Conservation (phyloP, 2,888 invertebrate genomes). For the Eristalinus aeneus region DNA sequence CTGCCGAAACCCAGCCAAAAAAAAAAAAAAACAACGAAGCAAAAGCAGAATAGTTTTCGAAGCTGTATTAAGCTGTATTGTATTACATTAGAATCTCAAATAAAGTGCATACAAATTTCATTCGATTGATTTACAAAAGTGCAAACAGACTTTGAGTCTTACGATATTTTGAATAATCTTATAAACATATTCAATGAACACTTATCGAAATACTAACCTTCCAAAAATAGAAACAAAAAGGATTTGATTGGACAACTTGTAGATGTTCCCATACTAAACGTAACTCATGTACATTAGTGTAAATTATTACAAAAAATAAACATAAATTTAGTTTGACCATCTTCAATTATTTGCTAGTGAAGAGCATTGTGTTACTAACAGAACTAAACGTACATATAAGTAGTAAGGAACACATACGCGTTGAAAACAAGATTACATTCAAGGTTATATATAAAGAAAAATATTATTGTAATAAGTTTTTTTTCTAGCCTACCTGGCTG, state of each 20-base stretch:
- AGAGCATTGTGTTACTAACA: neutral
- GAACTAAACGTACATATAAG: neutral
- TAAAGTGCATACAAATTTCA: neutral
- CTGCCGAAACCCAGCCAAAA: neutral
- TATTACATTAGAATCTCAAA: neutral
- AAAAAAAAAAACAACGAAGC: neutral
- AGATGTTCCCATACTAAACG: conserved; percentile 23
- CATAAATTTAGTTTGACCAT: conserved; percentile 11
- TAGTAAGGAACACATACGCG: conserved; percentile 14
- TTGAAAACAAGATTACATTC: conserved; percentile 47
- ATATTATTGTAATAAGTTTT: conserved; percentile 50
- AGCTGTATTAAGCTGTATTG: neutral
- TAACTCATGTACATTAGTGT: conserved; percentile 44
- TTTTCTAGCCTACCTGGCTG: conserved; percentile 73
- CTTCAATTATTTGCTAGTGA: neutral
- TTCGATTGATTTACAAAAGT: neutral
- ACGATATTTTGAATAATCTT: neutral
- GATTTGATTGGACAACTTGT: neutral
- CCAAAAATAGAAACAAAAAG: neutral
- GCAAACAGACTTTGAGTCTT: neutral
- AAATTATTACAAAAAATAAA: conserved; percentile 13
- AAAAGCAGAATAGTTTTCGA: neutral
- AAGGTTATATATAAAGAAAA: conserved; percentile 46
- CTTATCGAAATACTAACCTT: neutral
- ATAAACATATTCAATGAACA: neutral